Evolutionary conservation across 2,797 vertebrate species (phyloP).

Genomic region (Hippocampus kuda): DNA sequence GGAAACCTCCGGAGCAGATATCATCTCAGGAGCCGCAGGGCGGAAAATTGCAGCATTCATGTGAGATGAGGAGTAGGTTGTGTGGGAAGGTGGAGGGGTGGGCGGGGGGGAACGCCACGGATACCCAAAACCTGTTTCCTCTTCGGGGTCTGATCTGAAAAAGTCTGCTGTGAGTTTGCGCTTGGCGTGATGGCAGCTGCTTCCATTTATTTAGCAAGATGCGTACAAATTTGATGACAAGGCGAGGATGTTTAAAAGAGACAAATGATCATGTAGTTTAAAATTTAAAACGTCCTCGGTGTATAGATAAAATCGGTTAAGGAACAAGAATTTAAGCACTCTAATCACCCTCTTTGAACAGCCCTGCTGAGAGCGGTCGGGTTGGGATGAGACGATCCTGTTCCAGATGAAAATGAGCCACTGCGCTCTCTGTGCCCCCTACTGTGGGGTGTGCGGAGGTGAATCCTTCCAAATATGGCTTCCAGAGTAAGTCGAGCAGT

Average conservation of each 20-base stretch:
- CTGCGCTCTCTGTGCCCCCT: too few relatives aligned
- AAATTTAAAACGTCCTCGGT: background rate
- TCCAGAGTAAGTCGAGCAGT: too few relatives aligned
- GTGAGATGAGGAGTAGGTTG: slow-evolving; percentile 7
- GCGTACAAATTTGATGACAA: background rate
- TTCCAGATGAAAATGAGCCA: too few relatives aligned
- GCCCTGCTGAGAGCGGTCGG: too few relatives aligned
- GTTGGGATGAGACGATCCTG: too few relatives aligned
- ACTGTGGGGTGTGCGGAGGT: too few relatives aligned
- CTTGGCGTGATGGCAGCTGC: slow-evolving; percentile 45
- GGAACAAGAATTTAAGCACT: background rate
- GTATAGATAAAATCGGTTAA: background rate
- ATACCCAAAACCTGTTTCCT: slow-evolving; percentile 34
- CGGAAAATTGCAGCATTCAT: slow-evolving; percentile 46
- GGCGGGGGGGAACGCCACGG: background rate
- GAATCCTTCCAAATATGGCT: too few relatives aligned
- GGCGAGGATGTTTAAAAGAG: background rate
- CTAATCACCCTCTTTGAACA: background rate
- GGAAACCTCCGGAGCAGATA: slow-evolving; percentile 42
- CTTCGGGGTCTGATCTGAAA: slow-evolving; percentile 40
- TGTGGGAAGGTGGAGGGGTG: background rate
- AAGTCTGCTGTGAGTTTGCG: slow-evolving; percentile 35
- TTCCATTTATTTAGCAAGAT: slow-evolving; percentile 53
- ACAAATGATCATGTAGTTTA: background rate
- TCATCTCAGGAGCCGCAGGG: slow-evolving; percentile 35